These are phyloP conservation scores for Deroplatys truncata DNA, from an alignment of 2,888 invertebrate genomes.

Conservation along the genomic window DNA sequence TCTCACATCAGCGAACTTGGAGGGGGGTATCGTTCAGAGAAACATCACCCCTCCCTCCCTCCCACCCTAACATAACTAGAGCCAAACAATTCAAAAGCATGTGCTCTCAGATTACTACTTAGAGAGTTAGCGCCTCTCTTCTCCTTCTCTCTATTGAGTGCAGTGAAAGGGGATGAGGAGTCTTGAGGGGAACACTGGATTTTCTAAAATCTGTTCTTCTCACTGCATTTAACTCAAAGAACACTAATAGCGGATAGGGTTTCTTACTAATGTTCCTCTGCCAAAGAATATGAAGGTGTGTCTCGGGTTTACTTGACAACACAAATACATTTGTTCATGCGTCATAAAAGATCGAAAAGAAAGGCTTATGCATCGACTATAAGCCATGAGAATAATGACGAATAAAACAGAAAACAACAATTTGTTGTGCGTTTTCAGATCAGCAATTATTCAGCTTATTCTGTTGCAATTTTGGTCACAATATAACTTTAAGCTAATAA, in stretches of 20 bases:
- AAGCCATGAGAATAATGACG: no score
- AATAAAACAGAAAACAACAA: no score
- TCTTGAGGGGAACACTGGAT: not conserved
- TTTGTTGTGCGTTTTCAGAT: no score
- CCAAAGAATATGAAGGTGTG: not conserved
- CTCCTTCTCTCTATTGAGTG: not conserved
- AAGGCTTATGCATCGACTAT: no score
- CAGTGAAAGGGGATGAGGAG: not conserved
- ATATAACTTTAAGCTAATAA: no score
- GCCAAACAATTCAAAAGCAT: constrained; percentile 11
- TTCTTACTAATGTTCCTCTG: not conserved
- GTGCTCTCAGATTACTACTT: constrained; percentile 3
- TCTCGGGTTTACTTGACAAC: not conserved
- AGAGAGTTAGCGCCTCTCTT: not conserved
- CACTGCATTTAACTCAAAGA: not conserved
- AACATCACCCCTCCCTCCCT: not conserved
- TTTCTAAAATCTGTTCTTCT: not conserved
- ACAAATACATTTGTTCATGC: not conserved
- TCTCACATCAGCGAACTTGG: constrained; percentile 7
- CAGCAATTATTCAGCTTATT: no score
- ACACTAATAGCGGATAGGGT: not conserved
- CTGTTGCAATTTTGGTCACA: no score
- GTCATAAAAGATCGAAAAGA: no score
- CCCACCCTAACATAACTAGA: constrained; percentile 3
- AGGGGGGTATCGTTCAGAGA: not conserved